A percentile compares a stretch with the other conserved stretches of the same genome.
phyloP scores from a whole-genome alignment of 2,888 invertebrate genomes.

The Apodemia mormo region DNA sequence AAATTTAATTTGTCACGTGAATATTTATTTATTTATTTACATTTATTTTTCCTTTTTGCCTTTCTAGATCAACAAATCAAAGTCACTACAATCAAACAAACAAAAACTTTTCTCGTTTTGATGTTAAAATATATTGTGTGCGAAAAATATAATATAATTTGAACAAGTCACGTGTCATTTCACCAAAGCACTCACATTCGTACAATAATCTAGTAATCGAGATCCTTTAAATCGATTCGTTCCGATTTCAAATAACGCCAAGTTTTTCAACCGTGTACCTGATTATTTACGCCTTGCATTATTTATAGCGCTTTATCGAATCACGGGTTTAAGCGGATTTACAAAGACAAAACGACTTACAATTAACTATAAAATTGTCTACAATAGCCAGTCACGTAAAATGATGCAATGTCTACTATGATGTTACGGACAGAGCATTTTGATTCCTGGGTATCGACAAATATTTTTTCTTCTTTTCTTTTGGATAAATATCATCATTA shows the following conservation, averaged over 20 bases:
- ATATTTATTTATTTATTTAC: too few species aligned
- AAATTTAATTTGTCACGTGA: too few species aligned
- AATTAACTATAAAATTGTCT: slow-evolving; percentile 23
- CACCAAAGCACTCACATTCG: not conserved
- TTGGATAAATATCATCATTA: too few species aligned
- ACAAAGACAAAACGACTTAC: slow-evolving; percentile 20
- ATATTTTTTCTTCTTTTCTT: not conserved
- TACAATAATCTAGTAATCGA: slow-evolving; percentile 16
- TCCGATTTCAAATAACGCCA: slow-evolving; percentile 12
- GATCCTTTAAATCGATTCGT: slow-evolving; percentile 20
- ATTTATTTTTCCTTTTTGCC: too few species aligned
- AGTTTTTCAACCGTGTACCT: slow-evolving; percentile 23
- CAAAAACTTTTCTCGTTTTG: too few species aligned
- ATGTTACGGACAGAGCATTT: not conserved
- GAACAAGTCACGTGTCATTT: too few species aligned
- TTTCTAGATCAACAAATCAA: too few species aligned
- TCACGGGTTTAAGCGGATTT: slow-evolving; percentile 9
- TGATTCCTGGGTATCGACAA: not conserved
- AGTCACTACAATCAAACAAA: too few species aligned
- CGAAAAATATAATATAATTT: too few species aligned
- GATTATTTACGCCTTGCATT: slow-evolving; percentile 18
- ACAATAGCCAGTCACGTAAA: slow-evolving; percentile 11
- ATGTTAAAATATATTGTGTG: too few species aligned
- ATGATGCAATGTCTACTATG: not conserved
- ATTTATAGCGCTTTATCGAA: slow-evolving; percentile 20